These are phyloP conservation scores for Bubo scandiacus DNA, from an alignment of 2,113 vertebrate genomes.

Conservation along the genomic window DNA sequence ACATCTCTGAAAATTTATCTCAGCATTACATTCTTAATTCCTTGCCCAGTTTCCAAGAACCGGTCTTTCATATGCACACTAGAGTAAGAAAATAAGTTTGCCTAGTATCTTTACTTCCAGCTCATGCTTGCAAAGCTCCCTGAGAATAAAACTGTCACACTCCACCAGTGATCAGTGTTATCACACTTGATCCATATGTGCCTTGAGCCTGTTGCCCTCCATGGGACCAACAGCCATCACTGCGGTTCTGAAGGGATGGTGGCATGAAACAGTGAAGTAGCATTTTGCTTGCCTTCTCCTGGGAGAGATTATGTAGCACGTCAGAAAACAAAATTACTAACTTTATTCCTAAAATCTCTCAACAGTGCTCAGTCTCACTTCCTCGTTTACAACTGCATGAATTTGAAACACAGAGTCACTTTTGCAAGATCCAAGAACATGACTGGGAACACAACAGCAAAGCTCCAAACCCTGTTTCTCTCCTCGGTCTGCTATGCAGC, in stretches of 20 bases:
- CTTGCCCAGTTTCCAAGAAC: not conserved
- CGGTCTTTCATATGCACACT: not conserved
- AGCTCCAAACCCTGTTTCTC: not conserved
- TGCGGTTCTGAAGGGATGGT: not conserved
- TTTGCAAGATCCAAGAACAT: not conserved
- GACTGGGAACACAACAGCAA: not conserved
- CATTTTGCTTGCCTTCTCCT: not conserved
- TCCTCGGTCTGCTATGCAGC: not conserved
- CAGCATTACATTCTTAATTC: not conserved
- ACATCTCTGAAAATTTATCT: not conserved
- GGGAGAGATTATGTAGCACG: not conserved
- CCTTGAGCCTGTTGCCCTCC: not conserved
- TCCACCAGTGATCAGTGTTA: not conserved
- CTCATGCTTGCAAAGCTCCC: not conserved
- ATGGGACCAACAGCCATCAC: not conserved
- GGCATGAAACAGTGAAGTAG: not conserved
- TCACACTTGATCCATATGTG: not conserved
- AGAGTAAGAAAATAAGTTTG: not conserved
- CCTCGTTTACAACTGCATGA: not conserved
- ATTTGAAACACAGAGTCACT: not conserved
- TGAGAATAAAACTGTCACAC: not conserved
- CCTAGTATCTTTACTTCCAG: not conserved
- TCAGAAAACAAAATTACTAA: not conserved
- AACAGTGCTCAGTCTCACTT: not conserved
- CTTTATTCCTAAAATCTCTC: not conserved